Base-by-base conservation (phyloP, 1,140 invertebrate species). In the Galleria mellonella region DNA sequence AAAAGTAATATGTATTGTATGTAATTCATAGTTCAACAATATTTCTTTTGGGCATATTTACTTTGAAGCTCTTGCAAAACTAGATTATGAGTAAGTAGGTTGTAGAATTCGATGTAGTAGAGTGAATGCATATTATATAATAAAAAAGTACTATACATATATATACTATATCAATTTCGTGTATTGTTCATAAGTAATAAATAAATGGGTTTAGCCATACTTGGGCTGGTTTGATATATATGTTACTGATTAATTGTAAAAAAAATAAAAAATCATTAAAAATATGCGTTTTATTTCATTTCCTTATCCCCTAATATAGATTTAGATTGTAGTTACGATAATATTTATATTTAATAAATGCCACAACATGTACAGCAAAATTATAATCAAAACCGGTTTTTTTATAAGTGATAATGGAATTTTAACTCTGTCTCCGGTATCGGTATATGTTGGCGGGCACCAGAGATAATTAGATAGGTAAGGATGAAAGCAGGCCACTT, bases 41-140 rank as follows among this genome's bases (percentile, higher is more conserved):
- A 83, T 83, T 85, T 79, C 78, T 85, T 85, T 85, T 85, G 78
- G 82, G 82, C 82, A 85, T 83, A 85, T 85, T 84, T 85, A 83
- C 76, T 85, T 85, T 85, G 78, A 81, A 82, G 82, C 82, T 85
- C 79, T 85, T 77, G 73, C 79, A 83, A 79, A 78, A 70, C 73
- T 85, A 83, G 78, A 82, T 83, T 83, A 85, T 82, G 77, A 77
- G 61, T 84, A 84, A 83, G 82, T 85, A 85, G 82, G 68, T 79
- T 82, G 78, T 85, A 85, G 82, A 82, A 40, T 74, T 79, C 76
- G 83, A 82, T 83, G 74, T 85, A 23, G 17, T 23, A 85, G 78
- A 83, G 70, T 83, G 78, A 66, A 82, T 81, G 75, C 76, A 82
- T 81, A 84, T 81, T 82, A 83, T 84, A 83, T 85, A 23, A 23